Evolutionary conservation across 2,113 vertebrate genomes (phyloP), one percentile per base, ranked within the genome.

Genomic region (Aldabrachelys gigantea): DNA sequence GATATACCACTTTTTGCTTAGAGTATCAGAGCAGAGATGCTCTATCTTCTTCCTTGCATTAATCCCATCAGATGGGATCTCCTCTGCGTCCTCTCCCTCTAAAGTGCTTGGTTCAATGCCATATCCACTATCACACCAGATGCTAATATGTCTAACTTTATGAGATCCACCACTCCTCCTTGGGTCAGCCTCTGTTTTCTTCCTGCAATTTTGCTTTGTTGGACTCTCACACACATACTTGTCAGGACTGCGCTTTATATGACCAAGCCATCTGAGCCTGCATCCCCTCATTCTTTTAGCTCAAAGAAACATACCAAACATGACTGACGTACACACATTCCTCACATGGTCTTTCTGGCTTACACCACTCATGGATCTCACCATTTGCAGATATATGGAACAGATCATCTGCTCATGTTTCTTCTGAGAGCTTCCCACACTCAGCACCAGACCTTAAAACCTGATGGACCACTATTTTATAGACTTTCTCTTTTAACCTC

Each of bases 221-320:
- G 19, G 65, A 44, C 44, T 44, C 44, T 44, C 44, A 5, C 65
- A 19, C 65, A 69, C 35, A n/a, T 38, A 10, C 9, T 69, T 69
- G 17, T 19, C 17, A 69, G 35, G 35, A 69, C 35, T n/a, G 62
- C 16, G 2, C 17, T 69, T n/a, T 69, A 69, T 9, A 72, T 72
- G 35, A 31, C 31, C 62, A 69, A n/a, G 9, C 17, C 2, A 38
- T 69, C 8, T 38, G 35, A 22, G 35, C 35, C 65, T 69, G n/a
- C 65, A 72, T 72, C 10, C n/a, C n/a, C n/a, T 72, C 65, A 72
- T 38, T 72, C n/a, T 69, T n/a, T 17, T 27, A 82, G 38, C 16
- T 52, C 0, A 31, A 2, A 52, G 5, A 12, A 2, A 72, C n/a
- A n/a, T 0, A 21, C n/a, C 65, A 72, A 22, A 72, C 35, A 72